Conservation (phyloP, 1,140 invertebrate species). For the Tetragonula clypearis region DNA sequence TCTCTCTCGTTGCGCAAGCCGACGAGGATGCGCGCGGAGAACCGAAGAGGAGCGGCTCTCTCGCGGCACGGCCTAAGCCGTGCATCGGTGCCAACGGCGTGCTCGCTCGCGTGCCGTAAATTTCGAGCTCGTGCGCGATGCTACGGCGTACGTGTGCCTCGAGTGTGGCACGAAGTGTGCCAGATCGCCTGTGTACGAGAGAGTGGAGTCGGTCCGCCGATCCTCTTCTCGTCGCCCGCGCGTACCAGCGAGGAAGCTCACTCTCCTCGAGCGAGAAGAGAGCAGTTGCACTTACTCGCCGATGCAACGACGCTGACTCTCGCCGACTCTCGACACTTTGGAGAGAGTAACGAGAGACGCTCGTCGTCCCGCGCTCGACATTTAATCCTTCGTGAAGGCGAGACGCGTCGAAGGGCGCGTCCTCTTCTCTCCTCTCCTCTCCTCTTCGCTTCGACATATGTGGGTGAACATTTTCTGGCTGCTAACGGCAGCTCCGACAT, state of each 20-base stretch:
- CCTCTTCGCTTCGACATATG: slow-evolving; percentile 5
- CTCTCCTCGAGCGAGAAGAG: not conserved
- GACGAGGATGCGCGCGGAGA: slow-evolving; percentile 63
- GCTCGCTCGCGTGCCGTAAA: slow-evolving; percentile 81
- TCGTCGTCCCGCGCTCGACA: slow-evolving; percentile 49
- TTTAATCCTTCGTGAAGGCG: slow-evolving; percentile 53
- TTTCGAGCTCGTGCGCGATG: slow-evolving; percentile 79
- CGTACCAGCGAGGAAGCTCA: not conserved
- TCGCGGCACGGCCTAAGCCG: slow-evolving; percentile 57
- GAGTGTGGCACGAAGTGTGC: slow-evolving; percentile 77
- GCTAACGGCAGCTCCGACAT: slow-evolving; percentile 55
- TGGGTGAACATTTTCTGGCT: slow-evolving; percentile 37
- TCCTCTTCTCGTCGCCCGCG: not conserved
- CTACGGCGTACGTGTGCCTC: slow-evolving; percentile 76
- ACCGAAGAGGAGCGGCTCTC: slow-evolving; percentile 54
- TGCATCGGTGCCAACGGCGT: slow-evolving; percentile 64
- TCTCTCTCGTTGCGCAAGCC: slow-evolving; percentile 56
- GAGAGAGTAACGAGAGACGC: not conserved
- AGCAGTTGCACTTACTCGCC: not conserved
- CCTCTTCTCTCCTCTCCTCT: too few relatives aligned
- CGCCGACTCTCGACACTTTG: not conserved
- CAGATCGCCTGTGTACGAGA: slow-evolving; percentile 59
- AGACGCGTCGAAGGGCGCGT: slow-evolving; percentile 33
- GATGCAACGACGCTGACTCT: slow-evolving; percentile 16
- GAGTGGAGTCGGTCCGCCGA: slow-evolving; percentile 19